phyloP scores from a whole-genome alignment of 2,888 invertebrate genomes.

The Margaritifera margaritifera region DNA sequence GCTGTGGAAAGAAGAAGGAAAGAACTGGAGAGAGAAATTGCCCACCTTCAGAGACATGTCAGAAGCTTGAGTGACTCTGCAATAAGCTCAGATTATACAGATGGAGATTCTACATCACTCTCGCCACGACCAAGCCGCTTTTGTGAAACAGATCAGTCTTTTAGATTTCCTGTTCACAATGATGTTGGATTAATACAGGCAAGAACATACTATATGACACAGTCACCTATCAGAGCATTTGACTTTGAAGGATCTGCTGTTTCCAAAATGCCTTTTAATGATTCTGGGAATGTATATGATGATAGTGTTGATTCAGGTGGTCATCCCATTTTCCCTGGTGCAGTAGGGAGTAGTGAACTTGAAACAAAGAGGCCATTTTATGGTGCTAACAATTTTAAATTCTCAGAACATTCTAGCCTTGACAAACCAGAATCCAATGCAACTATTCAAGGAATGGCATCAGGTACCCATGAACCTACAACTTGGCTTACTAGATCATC shows the following conservation, averaged over 20 bases:
- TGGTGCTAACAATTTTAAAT: no score
- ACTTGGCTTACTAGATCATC: no score
- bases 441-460: no score
- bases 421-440: no score
- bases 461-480: no score
- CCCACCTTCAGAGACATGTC: constrained; percentile 41
- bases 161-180: constrained; percentile 2
- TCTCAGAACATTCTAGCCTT: no score
- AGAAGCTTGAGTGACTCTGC: constrained; percentile 65
- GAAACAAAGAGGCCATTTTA: no score
- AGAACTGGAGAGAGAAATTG: constrained; percentile 52
- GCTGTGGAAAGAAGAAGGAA: constrained; percentile 38
- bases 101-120: constrained; percentile 54
- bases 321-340: no score
- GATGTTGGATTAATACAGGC: constrained; percentile 1
- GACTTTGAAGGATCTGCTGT: constrained; percentile 34
- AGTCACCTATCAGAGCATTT: constrained; percentile 15
- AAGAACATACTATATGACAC: constrained; percentile 5
- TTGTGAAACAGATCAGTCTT: constrained; percentile 38
- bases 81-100: constrained; percentile 67
- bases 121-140: constrained; percentile 50
- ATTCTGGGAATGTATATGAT: constrained; percentile 57
- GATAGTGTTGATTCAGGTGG: constrained; percentile 12
- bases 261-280: constrained; percentile 41
- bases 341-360: no score